Evolutionary conservation across 2,113 vertebrate genomes (phyloP), one percentile per base, ranked within the genome.

Genomic region (Lipotes vexillifer): DNA sequence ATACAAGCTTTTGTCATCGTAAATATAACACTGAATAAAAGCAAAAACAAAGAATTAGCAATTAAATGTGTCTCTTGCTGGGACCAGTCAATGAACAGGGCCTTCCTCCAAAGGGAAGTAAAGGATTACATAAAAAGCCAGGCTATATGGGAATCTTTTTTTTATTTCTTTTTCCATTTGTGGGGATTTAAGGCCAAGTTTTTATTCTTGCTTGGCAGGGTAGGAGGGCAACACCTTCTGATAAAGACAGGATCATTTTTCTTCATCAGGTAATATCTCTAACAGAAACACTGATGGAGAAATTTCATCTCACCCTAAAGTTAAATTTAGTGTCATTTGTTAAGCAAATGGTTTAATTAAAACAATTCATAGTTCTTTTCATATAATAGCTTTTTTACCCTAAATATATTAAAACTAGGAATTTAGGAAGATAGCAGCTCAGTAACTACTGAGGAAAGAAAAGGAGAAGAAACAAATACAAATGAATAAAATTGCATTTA

Each of bases 21-120:
- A 98, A 98, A 98, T 98, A 97, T 98, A 97, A 72, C 69, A 85
- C 71, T 97, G 29, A 97, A 97, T 95, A 96, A 95, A 92, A 27
- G 72, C 66, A 93, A 96, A 98, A 98, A 97, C 95, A 97, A 96
- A 92, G 65, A 97, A 96, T 96, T 98, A 97, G 74, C 57, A 97
- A 98, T 78, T 94, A 94, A 96, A 96, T 93, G 36, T 94, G 72
- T 97, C 96, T 98, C 94, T 98, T 96, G 78, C 41, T 97, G 92
- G 0, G 10, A 97, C 89, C 41, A 95, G 49, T 94, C 93, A 97
- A 80, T 57, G 84, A 88, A 93, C 63, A 96, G 23, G 33, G 75
- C 69, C 92, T 97, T 97, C 93, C 95, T 96, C 92, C 66, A 78
- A 94, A 92, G 44, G 96, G 97, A 98, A 98, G 90, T 91, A 82